Base-by-base conservation (phyloP, 2,797 vertebrate species). In the Dipus sagitta region DNA sequence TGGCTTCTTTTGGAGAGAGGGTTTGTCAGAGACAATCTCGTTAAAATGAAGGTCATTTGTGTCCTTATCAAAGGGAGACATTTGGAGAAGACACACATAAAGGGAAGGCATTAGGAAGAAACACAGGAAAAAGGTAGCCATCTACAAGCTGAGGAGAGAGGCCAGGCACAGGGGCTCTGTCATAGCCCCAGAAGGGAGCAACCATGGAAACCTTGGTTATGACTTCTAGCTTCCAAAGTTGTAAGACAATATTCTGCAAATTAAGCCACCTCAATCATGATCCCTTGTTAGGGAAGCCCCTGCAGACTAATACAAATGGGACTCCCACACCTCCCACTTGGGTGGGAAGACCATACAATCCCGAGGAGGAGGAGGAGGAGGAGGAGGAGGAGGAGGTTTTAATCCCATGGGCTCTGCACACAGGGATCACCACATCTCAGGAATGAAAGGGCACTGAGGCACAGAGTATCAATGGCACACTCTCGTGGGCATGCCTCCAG, bases 141-240 rank as follows among this genome's bases (percentile, higher is more conserved):
- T 52, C 18, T 8, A 20, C 1, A 62, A 18, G 38, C 38, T 21
- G 23, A 21, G 12, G 30, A 30, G 17, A 42, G 26, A 58, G 11
- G 20, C 4, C 1, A 3, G 8, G 21, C 34, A 7, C 15, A 26
- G 58, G 13, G 3, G 8, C 4, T 13, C 20, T 12, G 54, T 54
- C 24, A 32, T 34, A 34, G 15, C 9, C 23, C 24, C 42, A 24
- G n/a, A 26, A 58, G n/a, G 42, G 38, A 67, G 18, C 26, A 24
- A 67, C 24, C 62, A 15, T 5, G 8, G 2, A 21, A 5, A 13
- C 32, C 47, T 60, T 72, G 72, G 65, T 20, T 18, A 47, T 9
- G 20, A 28, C 13, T 78, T 42, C 28, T 13, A 60, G 17, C 23
- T 28, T 34, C 17, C 13, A 88, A 68, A 92, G 30, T 10, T 32